phyloP scores from a whole-genome alignment of 2,113 vertebrate genomes.

The Sorex araneus region DNA sequence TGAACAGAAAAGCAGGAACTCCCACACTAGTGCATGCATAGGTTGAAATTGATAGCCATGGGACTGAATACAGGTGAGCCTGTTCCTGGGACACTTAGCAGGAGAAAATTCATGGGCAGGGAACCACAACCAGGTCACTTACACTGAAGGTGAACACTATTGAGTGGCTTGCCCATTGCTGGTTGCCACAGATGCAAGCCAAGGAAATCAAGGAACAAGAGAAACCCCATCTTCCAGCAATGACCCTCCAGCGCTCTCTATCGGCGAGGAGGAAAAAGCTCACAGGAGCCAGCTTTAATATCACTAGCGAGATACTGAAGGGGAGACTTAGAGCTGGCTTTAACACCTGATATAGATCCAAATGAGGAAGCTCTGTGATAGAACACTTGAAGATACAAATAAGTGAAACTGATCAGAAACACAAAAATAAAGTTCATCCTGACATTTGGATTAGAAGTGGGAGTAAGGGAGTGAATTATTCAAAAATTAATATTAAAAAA shows the following conservation, averaged over 20 bases:
- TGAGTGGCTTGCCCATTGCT: neutral
- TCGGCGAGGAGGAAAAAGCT: slow-evolving; percentile 1
- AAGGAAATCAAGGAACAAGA: slow-evolving; percentile 1
- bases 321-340: neutral
- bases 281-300: neutral
- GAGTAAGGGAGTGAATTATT: neutral
- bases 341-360: neutral
- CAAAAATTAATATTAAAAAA: slow-evolving; percentile 11
- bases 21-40: too few relatives aligned
- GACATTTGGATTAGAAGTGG: neutral
- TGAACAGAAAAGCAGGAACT: neutral
- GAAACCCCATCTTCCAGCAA: neutral
- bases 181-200: neutral
- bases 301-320: neutral
- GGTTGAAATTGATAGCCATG: neutral
- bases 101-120: neutral
- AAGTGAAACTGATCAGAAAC: neutral
- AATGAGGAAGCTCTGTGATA: neutral
- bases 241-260: slow-evolving; percentile 32
- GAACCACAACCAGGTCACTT: neutral
- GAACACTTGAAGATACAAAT: neutral
- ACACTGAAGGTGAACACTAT: neutral
- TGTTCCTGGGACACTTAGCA: neutral
- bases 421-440: neutral
- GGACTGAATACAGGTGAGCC: neutral